These are phyloP conservation scores for Pachycephala philippinensis DNA, from an alignment of 2,113 vertebrate genomes.

Conservation along the genomic window DNA sequence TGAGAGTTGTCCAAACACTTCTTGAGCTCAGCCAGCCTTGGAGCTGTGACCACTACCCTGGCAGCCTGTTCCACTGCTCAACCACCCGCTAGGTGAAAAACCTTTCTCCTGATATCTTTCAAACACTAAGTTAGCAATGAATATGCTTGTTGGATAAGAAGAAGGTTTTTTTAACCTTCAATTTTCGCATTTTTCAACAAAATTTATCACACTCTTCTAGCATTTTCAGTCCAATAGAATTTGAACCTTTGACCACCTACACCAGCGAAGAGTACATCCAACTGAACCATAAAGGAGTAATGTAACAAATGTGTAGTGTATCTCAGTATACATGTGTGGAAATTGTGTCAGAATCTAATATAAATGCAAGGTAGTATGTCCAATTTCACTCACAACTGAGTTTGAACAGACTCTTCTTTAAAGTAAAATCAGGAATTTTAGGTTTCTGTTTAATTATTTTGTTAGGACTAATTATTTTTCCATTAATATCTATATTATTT, in stretches of 20 bases:
- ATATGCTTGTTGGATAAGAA: neutral
- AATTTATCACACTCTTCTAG: neutral
- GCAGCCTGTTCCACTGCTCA: neutral
- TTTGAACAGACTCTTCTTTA: neutral
- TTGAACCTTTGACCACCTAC: neutral
- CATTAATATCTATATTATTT: neutral
- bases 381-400: neutral
- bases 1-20: neutral
- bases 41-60: neutral
- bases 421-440: neutral
- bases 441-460: neutral
- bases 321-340: neutral
- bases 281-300: neutral
- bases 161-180: neutral
- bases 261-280: neutral
- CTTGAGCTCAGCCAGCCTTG: neutral
- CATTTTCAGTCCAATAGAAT: neutral
- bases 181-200: neutral
- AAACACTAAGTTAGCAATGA: neutral
- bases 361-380: neutral
- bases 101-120: neutral
- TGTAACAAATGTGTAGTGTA: neutral
- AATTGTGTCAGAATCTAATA: neutral
- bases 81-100: accelerated
- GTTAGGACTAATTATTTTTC: neutral